These are phyloP conservation scores for Scaptomyza tumidula DNA, from an alignment of 2,888 invertebrate genomes.

Conservation along the genomic window DNA sequence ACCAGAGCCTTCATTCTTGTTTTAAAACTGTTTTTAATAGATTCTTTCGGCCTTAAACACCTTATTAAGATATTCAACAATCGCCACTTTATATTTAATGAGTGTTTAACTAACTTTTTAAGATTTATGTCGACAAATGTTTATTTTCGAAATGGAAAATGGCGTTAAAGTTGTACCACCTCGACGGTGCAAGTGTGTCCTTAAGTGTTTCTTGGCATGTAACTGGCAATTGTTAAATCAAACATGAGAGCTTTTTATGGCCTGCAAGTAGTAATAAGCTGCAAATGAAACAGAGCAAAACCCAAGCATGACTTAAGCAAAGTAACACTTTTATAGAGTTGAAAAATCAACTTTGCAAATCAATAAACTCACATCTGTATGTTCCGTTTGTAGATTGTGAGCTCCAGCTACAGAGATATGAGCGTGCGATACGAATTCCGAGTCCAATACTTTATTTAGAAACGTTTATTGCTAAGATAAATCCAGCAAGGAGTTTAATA, in stretches of 20 bases:
- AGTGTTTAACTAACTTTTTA: background rate
- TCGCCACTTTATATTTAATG: background rate
- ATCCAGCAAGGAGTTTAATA: conserved; percentile 62
- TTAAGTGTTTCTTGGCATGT: conserved; percentile 49
- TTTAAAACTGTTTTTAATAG: no score
- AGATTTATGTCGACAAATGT: background rate
- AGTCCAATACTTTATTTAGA: conserved; percentile 54
- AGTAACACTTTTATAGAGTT: conserved; percentile 41
- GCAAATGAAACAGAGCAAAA: conserved; percentile 71
- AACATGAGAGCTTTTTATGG: conserved; percentile 49
- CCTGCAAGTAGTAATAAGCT: conserved; percentile 28
- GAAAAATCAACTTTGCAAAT: conserved; percentile 54
- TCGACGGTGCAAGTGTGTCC: conserved; percentile 38
- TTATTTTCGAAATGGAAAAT: background rate
- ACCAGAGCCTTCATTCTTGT: no score
- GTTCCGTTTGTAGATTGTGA: conserved; percentile 1
- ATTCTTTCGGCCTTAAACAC: background rate
- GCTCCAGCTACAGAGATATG: conserved; percentile 11
- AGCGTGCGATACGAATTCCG: conserved; percentile 5
- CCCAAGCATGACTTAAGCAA: conserved; percentile 29
- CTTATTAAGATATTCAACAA: background rate
- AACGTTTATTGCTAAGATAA: conserved; percentile 70
- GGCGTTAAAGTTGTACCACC: conserved; percentile 4
- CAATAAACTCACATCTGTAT: conserved; percentile 53
- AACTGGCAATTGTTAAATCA: conserved; percentile 58